Evolutionary conservation across 2,797 vertebrate genomes (phyloP), one percentile per base, ranked within the genome.

Genomic region (Lycodopsis pacificus): DNA sequence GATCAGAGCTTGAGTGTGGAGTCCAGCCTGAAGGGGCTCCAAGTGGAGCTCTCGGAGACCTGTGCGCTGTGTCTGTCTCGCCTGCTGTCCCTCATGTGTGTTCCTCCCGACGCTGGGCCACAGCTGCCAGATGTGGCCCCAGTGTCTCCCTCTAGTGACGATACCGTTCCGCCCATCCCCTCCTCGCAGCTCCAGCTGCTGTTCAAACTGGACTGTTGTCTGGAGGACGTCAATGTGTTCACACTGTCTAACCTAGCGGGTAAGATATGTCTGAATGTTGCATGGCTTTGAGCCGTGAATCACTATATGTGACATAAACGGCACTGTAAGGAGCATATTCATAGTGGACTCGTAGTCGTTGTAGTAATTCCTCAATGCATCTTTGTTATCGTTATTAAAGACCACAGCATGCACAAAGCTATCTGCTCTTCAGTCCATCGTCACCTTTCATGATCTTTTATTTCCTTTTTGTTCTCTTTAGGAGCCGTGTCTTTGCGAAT

Each of bases 171-270:
- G 13, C 56, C 27, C 4, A 2, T 27, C 19, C 36, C 86, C 48
- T 83, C 81, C 38, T 89, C 85, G 0, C 95, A 94, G 65, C 84
- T 90, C 14, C 92, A 94, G 2, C 87, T 97, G 69, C 92, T 97
- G 34, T 97, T 97, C 93, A 98, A 97, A 86, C 93, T 99, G 80
- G 96, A 99, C 83, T 93, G 97, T 73, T 95, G 95, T 85, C 95
- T 99, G 91, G 97, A 99, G 67, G 97, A 99, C 0, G 95, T 97
- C 65, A 98, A 99, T 70, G 86, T 98, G 75, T 99, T 99, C 91
- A 97, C 97, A 0, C 91, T 99, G 53, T 99, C 97, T 0, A 94
- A 95, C 27, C 22, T 98, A 44, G 97, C 98, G 80, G 98, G 98
- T 99, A 89, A 58, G 63, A 17, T 63, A 34, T 51, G 6, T 17